Base-by-base conservation (phyloP, 2,797 vertebrate species). In the Gymnodraco acuticeps region DNA sequence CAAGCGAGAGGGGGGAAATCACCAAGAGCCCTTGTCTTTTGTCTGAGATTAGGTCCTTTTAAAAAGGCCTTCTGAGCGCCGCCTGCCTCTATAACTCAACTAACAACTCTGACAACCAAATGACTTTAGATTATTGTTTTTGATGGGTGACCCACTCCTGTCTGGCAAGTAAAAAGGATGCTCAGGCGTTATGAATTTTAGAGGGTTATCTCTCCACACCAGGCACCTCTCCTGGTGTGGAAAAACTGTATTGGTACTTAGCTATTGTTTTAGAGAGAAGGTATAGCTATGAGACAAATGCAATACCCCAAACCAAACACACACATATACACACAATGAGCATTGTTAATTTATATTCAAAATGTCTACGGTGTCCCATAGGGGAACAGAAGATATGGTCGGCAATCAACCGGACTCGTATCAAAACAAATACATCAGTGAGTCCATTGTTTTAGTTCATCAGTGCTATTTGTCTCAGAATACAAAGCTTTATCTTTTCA, bases 61-160 rank as follows among this genome's bases (percentile, higher is more conserved):
- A 79, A 85, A 81, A 87, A 78, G 82, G 73, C 78, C 83, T 81
- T 84, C 64, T 69, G 77, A 89, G 85, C 48, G 54, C 75, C 50
- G 56, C 81, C 74, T 82, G 77, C 80, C 69, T 82, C 88, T 78
- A 87, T 84, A 88, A 90, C 78, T 92, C 88, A 88, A 80, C 72
- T 79, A 70, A 80, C 72, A 81, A 81, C 63, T 88, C 84, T 85
- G 86, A 90, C 87, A 89, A 85, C 54, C 79, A 81, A 89, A 91
- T 82, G 83, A 88, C 86, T 84, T 52, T 77, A 90, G 85, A 90
- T 89, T 85, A 87, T 46, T 70, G 74, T 85, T 89, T 27, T 89
- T 91, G 90, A 92, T 87, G 87, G 80, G 86, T 83, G 86, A 87
- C 77, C 89, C 83, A 73, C 67, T 88, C 82, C 78, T 85, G 80